Percentiles rank a stretch among this genome's conserved stretches.
phyloP scores from a whole-genome alignment of 2,797 vertebrate species.

The Phrynocephalus guinanensis region DNA sequence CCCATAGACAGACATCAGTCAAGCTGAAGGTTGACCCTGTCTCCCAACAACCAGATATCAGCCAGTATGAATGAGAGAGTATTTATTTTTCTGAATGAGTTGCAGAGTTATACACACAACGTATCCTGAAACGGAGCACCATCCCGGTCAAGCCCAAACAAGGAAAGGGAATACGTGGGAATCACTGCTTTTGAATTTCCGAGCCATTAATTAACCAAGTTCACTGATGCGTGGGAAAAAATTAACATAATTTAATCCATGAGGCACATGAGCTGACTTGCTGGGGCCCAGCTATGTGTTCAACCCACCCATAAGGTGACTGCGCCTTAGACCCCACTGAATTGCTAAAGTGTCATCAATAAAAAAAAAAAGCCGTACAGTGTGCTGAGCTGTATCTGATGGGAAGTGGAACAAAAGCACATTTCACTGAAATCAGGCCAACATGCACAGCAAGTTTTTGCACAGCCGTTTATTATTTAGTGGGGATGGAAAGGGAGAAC shows the following conservation, averaged over 20 bases:
- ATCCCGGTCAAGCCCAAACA: background rate
- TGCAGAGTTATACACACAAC: background rate
- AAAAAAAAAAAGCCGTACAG: background rate
- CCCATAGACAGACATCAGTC: too few species aligned
- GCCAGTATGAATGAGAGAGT: too few species aligned
- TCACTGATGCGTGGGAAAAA: slow-evolving; percentile 12
- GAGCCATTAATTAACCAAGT: background rate
- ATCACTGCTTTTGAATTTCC: background rate
- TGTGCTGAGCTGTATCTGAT: background rate
- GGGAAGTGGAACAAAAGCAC: background rate
- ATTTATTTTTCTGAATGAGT: background rate
- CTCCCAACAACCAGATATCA: background rate
- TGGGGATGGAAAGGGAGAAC: too few species aligned
- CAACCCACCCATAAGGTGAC: background rate
- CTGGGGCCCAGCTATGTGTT: background rate
- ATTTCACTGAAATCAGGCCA: background rate
- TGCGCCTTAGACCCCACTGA: background rate
- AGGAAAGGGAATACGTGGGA: background rate
- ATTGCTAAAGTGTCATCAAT: background rate
- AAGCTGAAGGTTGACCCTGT: background rate
- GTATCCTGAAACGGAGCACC: too few species aligned
- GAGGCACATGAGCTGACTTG: background rate
- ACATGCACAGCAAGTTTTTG: background rate
- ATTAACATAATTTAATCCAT: background rate
- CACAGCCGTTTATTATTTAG: background rate